Conservation (phyloP, 1,140 invertebrate genomes). For the Bombus cullumanus region DNA sequence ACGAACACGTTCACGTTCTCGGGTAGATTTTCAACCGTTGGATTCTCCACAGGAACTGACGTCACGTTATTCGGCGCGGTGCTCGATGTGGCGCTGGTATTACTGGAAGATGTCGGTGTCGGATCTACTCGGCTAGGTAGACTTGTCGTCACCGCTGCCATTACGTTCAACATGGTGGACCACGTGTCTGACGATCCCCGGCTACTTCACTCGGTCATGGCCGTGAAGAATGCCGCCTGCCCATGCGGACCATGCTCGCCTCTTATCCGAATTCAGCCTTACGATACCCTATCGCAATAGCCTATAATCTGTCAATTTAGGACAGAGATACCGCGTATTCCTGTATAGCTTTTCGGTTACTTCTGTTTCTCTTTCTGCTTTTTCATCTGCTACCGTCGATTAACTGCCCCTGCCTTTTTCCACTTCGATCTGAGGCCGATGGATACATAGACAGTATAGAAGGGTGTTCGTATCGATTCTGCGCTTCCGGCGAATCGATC, state of each 20-base stretch:
- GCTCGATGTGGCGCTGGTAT: constrained; percentile 47
- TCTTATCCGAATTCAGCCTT: no score
- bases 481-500: no score
- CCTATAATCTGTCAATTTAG: no score
- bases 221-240: no score
- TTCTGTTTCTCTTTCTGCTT: fast-evolving
- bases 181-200: constrained; percentile 7
- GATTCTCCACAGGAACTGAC: constrained; percentile 73
- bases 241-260: background rate
- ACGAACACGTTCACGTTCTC: constrained; percentile 80
- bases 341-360: no score
- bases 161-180: constrained; percentile 77
- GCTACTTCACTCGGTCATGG: constrained; percentile 19
- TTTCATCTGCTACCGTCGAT: no score
- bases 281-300: no score
- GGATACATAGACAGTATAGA: no score
- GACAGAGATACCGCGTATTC: no score
- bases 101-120: constrained; percentile 59
- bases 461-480: no score
- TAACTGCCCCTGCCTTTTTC: no score
- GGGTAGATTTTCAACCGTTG: constrained; percentile 76
- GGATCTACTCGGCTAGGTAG: constrained; percentile 72
- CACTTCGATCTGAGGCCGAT: no score
- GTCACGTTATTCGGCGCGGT: constrained; percentile 69
- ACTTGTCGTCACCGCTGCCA: constrained; percentile 77